Conservation (phyloP, 2,888 invertebrate species). For the Stenoptilia bipunctidactyla region DNA sequence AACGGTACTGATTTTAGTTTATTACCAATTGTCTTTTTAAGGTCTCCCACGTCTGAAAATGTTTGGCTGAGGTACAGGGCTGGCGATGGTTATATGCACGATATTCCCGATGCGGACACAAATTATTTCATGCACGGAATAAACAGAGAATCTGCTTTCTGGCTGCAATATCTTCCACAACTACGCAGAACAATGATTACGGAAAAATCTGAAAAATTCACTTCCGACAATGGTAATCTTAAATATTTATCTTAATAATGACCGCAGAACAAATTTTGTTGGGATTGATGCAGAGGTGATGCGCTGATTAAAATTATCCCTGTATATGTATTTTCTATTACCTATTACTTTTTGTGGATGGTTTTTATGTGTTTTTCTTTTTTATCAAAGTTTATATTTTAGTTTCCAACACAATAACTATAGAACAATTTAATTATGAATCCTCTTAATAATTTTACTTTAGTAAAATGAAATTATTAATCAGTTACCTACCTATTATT, state of each 20-base stretch:
- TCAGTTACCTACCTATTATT: slow-evolving; percentile 2
- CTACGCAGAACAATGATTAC: slow-evolving; percentile 27
- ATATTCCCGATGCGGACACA: slow-evolving; percentile 31
- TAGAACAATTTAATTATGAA: not conserved
- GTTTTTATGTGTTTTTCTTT: not conserved
- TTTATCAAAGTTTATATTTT: too few species aligned
- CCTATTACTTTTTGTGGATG: not conserved
- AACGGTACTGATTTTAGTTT: too few species aligned
- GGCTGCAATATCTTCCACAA: slow-evolving; percentile 57
- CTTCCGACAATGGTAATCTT: slow-evolving; percentile 28
- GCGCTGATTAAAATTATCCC: too few species aligned
- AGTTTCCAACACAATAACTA: too few species aligned
- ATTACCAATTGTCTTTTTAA: too few species aligned
- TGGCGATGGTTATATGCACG: slow-evolving; percentile 59
- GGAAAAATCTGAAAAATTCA: slow-evolving; percentile 38
- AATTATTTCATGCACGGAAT: slow-evolving; percentile 18
- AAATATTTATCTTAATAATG: too few species aligned
- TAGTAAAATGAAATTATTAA: slow-evolving; percentile 2
- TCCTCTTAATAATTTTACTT: slow-evolving; percentile 4
- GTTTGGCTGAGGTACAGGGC: slow-evolving; percentile 73
- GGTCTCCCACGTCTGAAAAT: slow-evolving; percentile 70
- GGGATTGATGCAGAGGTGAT: too few species aligned
- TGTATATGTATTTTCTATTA: too few species aligned
- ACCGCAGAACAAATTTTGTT: too few species aligned
- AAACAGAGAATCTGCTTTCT: slow-evolving; percentile 40